Percentiles rank a stretch among this genome's conserved stretches.
Evolutionary conservation across 2,797 vertebrate species (phyloP).

Genomic region (Sebastes oblongus): DNA sequence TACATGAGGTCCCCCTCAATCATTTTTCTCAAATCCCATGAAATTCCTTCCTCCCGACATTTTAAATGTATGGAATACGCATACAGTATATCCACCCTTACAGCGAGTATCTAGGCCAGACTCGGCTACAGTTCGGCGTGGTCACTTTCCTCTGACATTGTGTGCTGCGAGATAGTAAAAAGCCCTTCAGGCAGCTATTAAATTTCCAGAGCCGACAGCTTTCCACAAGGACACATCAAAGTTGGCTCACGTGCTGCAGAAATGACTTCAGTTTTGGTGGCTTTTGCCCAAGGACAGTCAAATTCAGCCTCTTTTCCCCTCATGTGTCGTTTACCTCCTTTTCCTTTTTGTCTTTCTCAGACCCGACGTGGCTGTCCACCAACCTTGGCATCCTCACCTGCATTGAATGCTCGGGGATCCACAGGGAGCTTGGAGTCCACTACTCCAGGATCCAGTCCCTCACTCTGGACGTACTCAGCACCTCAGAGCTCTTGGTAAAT

Average conservation of each 20-base stretch:
- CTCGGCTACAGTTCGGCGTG: conserved; percentile 3
- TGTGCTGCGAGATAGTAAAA: conserved; percentile 21
- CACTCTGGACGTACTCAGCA: conserved; percentile 95
- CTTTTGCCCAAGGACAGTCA: conserved; percentile 2
- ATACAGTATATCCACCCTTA: neutral
- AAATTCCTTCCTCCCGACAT: neutral
- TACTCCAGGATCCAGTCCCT: conserved; percentile 98
- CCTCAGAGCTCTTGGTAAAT: conserved; percentile 96
- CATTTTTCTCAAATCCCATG: neutral
- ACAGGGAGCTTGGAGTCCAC: conserved; percentile 96
- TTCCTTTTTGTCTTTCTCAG: conserved; percentile 67
- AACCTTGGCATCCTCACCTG: conserved; percentile 98
- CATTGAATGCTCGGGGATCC: conserved; percentile 98
- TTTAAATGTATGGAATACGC: neutral
- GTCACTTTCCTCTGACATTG: conserved; percentile 41
- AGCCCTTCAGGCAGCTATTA: conserved; percentile 33
- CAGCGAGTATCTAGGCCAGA: conserved; percentile 5
- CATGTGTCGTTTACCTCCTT: neutral
- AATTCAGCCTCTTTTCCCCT: neutral
- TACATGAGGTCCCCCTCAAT: neutral
- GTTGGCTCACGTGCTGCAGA: conserved; percentile 23
- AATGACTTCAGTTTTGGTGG: conserved; percentile 23
- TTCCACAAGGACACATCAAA: conserved; percentile 43
- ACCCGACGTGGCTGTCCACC: conserved; percentile 97
- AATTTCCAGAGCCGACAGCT: conserved; percentile 22